A percentile compares a stretch with the other conserved stretches of the same genome.
Evolutionary conservation across 2,113 vertebrate species (phyloP).

Genomic region (Tragelaphus scriptus): DNA sequence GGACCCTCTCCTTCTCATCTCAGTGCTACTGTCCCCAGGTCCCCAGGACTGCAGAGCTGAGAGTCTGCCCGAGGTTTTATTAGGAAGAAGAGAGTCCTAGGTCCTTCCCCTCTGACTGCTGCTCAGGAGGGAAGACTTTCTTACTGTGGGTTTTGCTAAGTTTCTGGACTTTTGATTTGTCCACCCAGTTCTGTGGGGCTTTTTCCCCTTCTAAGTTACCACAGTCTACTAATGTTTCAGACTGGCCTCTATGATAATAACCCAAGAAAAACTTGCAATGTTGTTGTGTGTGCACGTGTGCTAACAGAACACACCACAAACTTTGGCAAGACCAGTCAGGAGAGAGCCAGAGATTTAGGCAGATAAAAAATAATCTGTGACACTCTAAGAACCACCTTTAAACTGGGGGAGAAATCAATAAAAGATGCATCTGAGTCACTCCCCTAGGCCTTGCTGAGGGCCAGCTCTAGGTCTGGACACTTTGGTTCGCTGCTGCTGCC

Average conservation of each 20-base stretch:
- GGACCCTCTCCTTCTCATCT: not conserved
- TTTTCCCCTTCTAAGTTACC: not conserved
- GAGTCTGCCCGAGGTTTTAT: fast-evolving
- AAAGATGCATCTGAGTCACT: not conserved
- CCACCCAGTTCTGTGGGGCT: not conserved
- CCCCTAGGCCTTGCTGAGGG: fast-evolving
- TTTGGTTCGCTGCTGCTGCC: not conserved
- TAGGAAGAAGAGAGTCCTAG: not conserved
- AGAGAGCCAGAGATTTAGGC: not conserved
- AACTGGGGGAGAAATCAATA: not conserved
- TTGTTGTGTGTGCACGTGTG: too few species aligned
- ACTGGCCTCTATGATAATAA: not conserved
- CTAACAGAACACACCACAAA: not conserved
- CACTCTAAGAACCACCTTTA: not conserved
- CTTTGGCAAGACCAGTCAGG: not conserved
- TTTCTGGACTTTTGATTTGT: not conserved
- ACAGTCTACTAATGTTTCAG: not conserved
- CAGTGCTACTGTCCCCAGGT: fast-evolving
- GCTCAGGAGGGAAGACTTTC: not conserved
- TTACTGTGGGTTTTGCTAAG: not conserved
- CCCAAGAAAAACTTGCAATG: not conserved
- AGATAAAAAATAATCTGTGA: not conserved
- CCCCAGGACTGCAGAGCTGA: not conserved
- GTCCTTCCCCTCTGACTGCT: not conserved
- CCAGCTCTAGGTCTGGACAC: not conserved